Base-by-base conservation (phyloP, 1,140 invertebrate genomes). In the Drosophila pallidifrons region DNA sequence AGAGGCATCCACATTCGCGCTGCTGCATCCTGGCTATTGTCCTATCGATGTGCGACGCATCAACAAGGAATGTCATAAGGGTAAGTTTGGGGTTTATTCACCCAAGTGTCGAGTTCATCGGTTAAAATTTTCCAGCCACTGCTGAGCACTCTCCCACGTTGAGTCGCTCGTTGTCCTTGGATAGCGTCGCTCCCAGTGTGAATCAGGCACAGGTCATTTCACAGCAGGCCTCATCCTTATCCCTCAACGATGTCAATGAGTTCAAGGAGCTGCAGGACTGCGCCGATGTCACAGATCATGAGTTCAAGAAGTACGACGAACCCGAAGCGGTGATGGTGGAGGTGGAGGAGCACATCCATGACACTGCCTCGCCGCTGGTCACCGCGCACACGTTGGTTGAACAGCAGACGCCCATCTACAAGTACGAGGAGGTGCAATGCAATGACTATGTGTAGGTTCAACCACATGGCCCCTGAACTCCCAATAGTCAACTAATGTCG, bases 1-100 rank as follows among this genome's bases (percentile, higher is more conserved):
- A 0, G 96, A 97, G 92, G 95, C 95, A 0, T 97, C 96, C 0
- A 97, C 96, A 0, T 96, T 97, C 68, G 95, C 96, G 0, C 90
- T 97, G 0, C 92, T 97, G 0, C 94, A 95, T 81, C 94, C 95
- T 0, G 94, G 94, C 7, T 94, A 94, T 79, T 91, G 91, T 54
- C 92, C 93, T 55, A 81, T 92, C 6, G 83, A 91, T 65, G 90
- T 92, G 28, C 67, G 82, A 1, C 79, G 89, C 35, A 92, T 85
- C 20, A 81, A 89, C 51, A 83, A 89, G 70, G 82, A 93, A 20
- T 75, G 74, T 68, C 64, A 82, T 49, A 85, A 86, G 51, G 77
- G 91, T 92, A 35, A 68, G 65, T 61, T 1, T 7, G 6, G 6
- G 5, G 30, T 32, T 32, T 32, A 32, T 32, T 32, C 7, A 32